Conservation (phyloP, 2,797 vertebrate species). For the Thunnus albacares region DNA sequence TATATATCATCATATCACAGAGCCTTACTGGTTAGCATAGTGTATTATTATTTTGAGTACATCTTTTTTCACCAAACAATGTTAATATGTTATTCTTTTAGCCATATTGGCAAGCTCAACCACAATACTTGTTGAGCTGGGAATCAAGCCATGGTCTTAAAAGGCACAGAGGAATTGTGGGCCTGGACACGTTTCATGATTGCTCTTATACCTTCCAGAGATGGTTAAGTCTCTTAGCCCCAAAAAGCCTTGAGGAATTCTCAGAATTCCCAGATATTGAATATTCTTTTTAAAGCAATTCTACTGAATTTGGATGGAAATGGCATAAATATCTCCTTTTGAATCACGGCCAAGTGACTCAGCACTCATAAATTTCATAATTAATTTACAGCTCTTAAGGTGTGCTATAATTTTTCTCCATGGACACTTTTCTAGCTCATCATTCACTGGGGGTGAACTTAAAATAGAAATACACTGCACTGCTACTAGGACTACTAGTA, state of each 20-base stretch:
- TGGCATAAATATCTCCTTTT: conserved; percentile 26
- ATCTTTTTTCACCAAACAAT: background rate
- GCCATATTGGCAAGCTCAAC: background rate
- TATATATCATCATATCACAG: no score
- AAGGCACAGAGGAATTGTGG: background rate
- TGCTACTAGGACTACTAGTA: no score
- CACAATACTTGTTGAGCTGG: background rate
- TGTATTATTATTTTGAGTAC: background rate
- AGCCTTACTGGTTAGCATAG: no score
- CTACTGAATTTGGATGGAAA: conserved; percentile 31
- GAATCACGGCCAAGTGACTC: conserved; percentile 39
- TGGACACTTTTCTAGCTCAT: conserved; percentile 2
- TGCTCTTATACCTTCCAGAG: conserved; percentile 14
- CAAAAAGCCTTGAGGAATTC: conserved; percentile 13
- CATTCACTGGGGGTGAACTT: background rate
- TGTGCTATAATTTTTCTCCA: conserved; percentile 1
- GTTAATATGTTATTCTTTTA: background rate
- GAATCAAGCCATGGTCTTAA: conserved; percentile 12
- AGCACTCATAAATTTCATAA: conserved; percentile 25
- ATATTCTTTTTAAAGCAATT: conserved; percentile 7
- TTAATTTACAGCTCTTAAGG: conserved; percentile 22
- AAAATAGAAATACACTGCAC: background rate
- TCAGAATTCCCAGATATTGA: background rate
- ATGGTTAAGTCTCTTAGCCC: background rate
- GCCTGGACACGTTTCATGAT: conserved; percentile 15